These are phyloP conservation scores for Chondrilla cf. caribensis DNA, from an alignment of 37 sponge, comb jelly and placozoan genomes.

Conservation along the genomic window DNA sequence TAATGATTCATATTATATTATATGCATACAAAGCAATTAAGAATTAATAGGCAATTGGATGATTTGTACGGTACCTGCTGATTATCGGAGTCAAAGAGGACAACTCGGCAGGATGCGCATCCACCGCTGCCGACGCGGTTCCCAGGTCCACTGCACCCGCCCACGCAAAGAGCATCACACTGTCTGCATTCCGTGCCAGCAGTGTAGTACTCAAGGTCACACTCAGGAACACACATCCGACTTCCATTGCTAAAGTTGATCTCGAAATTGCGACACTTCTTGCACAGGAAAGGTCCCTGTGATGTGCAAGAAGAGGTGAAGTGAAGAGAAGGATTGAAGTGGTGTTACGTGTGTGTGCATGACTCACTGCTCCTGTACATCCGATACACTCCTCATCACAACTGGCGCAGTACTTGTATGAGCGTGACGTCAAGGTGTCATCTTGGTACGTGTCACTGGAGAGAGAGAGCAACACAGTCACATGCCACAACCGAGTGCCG, in stretches of 20 bases:
- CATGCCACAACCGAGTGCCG: no score
- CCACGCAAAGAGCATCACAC: slow-evolving; percentile 50
- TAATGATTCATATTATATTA: no score
- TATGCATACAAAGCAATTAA: no score
- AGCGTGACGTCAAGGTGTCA: background rate
- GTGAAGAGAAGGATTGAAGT: background rate
- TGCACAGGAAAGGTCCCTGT: slow-evolving; percentile 56
- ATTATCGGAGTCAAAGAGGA: slow-evolving; percentile 14
- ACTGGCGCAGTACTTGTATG: slow-evolving; percentile 26
- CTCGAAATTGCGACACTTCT: slow-evolving; percentile 26
- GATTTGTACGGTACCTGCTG: slow-evolving; percentile 10
- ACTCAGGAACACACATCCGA: slow-evolving; percentile 34
- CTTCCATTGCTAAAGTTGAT: background rate
- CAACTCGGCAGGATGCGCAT: slow-evolving; percentile 47
- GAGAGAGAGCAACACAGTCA: no score
- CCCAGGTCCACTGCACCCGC: slow-evolving; percentile 74
- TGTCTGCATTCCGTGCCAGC: slow-evolving; percentile 18
- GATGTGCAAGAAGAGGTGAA: background rate
- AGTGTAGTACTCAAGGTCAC: slow-evolving; percentile 40
- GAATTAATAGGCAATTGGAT: no score
- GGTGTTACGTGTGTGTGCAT: background rate
- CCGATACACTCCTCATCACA: slow-evolving; percentile 57
- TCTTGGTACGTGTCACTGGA: slow-evolving; percentile 34
- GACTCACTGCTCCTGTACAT: slow-evolving; percentile 36
- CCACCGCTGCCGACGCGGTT: slow-evolving; percentile 41